Evolutionary conservation across 2,888 invertebrate genomes (phyloP).

Genomic region (Parnassius glacialis): DNA sequence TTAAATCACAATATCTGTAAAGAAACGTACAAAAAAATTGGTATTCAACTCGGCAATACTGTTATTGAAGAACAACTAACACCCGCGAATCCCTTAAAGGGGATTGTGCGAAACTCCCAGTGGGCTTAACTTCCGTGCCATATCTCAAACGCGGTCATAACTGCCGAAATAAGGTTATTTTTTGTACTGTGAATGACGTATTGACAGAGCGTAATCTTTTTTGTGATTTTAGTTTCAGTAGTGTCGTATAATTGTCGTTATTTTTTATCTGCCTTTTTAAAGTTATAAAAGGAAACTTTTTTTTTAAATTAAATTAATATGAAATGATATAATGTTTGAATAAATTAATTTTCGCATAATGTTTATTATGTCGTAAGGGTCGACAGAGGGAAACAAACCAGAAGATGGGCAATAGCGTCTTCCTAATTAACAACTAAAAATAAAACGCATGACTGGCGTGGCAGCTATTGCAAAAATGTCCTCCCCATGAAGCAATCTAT

Average conservation of each 20-base stretch:
- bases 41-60: conserved; percentile 34
- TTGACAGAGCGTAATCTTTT: background rate
- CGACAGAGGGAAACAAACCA: no score
- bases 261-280: background rate
- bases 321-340: no score
- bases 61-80: conserved; percentile 36
- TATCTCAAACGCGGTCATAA: conserved; percentile 2
- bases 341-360: no score
- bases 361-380: no score
- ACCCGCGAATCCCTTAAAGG: conserved; percentile 30
- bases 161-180: conserved; percentile 2
- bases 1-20: conserved; percentile 6
- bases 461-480: no score
- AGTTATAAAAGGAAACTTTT: background rate
- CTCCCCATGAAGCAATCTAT: no score
- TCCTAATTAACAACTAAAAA: no score
- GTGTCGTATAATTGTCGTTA: background rate
- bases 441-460: no score
- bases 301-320: no score
- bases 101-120: conserved; percentile 30
- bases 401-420: no score
- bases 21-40: conserved; percentile 21
- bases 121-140: conserved; percentile 29
- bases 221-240: background rate
- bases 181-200: conserved; percentile 1